These are phyloP conservation scores for Podargus strigoides DNA, from an alignment of 2,797 vertebrate genomes.

Conservation along the genomic window DNA sequence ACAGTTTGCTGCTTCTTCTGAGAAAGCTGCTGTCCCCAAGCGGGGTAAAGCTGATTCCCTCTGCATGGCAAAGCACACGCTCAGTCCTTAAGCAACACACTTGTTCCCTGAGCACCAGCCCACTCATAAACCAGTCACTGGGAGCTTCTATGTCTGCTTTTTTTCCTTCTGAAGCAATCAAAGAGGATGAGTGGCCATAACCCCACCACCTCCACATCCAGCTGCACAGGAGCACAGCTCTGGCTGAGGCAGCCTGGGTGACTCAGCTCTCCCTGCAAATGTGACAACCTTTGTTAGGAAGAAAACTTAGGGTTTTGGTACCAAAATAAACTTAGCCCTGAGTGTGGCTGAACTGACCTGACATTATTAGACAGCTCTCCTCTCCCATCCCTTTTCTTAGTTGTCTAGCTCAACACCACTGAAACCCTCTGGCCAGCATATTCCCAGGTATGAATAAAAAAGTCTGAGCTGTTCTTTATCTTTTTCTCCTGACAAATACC, in stretches of 20 bases:
- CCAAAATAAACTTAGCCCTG: neutral
- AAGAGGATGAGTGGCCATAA: neutral
- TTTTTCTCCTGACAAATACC: constrained; percentile 7
- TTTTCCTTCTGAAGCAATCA: neutral
- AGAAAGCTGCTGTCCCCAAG: neutral
- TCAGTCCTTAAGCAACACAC: neutral
- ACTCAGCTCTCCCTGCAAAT: neutral
- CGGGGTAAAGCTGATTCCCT: neutral
- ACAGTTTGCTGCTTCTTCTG: neutral
- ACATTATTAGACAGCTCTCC: neutral
- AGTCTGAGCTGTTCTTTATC: neutral
- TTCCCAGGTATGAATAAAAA: neutral
- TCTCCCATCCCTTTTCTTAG: neutral
- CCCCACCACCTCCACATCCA: neutral
- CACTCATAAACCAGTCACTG: neutral
- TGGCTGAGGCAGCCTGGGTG: neutral
- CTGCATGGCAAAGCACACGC: neutral
- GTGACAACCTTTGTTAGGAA: neutral
- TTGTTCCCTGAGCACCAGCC: neutral
- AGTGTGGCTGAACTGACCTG: neutral
- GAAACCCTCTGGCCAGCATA: neutral
- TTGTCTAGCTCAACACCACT: neutral
- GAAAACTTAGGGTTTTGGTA: neutral
- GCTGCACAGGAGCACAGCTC: neutral
- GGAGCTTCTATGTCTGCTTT: neutral